phyloP scores from a whole-genome alignment of 35 echinoderm and acorn worm species.

The Amphiura filiformis region DNA sequence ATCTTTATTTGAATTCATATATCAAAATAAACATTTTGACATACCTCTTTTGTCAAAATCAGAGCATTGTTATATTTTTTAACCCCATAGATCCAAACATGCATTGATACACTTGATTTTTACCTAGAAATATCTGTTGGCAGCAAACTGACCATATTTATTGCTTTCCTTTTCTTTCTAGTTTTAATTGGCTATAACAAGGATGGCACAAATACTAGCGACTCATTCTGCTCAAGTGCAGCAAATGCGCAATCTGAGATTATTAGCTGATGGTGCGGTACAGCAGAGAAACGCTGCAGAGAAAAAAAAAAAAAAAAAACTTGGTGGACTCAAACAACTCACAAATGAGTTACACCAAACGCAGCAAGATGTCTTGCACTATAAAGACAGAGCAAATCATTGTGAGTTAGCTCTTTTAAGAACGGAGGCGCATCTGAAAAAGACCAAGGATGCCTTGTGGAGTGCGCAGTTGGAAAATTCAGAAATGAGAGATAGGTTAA shows the following conservation, averaged over 20 bases:
- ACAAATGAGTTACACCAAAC: background rate
- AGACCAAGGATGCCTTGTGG: background rate
- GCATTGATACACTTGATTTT: too few species aligned
- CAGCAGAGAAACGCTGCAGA: background rate
- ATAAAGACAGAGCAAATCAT: background rate
- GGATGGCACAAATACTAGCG: background rate
- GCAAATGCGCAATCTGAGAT: background rate
- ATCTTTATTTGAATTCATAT: too few species aligned
- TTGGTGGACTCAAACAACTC: background rate
- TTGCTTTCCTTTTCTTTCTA: too few species aligned
- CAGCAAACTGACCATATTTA: too few species aligned
- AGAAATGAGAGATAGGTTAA: background rate
- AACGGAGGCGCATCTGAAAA: background rate
- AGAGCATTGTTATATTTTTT: too few species aligned
- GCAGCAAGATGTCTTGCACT: background rate
- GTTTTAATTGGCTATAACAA: too few species aligned
- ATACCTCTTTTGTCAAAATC: too few species aligned
- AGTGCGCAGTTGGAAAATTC: background rate
- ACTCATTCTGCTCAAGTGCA: background rate
- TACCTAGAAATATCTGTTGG: too few species aligned
- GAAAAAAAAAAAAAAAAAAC: background rate
- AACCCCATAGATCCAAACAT: too few species aligned
- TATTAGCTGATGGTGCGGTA: background rate
- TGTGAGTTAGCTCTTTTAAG: background rate
- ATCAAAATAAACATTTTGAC: too few species aligned